phyloP scores from a whole-genome alignment of 1,140 invertebrate genomes.

The Nebria ingens region DNA sequence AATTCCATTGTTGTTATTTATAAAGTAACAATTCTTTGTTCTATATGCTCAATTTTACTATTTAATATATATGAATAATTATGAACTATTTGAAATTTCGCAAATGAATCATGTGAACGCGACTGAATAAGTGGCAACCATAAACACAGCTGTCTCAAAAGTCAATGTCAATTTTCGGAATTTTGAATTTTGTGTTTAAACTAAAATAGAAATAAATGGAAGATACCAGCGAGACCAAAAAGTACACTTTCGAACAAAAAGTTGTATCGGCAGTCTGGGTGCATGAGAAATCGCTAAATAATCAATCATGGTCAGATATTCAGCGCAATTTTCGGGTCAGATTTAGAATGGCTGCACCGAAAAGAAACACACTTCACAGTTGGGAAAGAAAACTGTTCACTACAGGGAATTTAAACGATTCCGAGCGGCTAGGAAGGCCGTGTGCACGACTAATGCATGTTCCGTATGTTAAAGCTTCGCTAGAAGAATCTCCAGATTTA shows the following conservation, averaged over 20 bases:
- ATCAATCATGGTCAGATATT: conserved; percentile 24
- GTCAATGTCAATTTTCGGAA: conserved; percentile 1
- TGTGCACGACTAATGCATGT: conserved; percentile 24
- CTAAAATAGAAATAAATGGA: neutral
- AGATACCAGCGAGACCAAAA: conserved; percentile 7
- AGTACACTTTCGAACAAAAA: conserved; percentile 23
- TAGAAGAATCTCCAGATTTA: conserved; percentile 22
- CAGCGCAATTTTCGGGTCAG: conserved; percentile 22
- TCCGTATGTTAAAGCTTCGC: conserved; percentile 22
- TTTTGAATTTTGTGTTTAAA: neutral
- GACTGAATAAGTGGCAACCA: no score
- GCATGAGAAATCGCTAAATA: conserved; percentile 23
- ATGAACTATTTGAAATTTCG: no score
- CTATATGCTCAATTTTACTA: no score
- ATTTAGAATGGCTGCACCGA: conserved; percentile 20
- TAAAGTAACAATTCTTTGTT: no score
- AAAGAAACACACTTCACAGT: conserved; percentile 19
- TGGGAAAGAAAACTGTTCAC: conserved; percentile 25
- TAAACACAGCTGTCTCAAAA: conserved; percentile 8
- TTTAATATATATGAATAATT: no score
- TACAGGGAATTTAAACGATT: conserved; percentile 4
- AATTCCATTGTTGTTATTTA: no score
- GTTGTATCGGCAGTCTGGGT: conserved; percentile 25
- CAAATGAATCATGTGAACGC: no score
- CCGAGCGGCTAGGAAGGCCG: conserved; percentile 7